Evolutionary conservation across 2,113 vertebrate species (phyloP), one percentile per base, ranked within the genome.

Genomic region (Illadopsis cleaveri): DNA sequence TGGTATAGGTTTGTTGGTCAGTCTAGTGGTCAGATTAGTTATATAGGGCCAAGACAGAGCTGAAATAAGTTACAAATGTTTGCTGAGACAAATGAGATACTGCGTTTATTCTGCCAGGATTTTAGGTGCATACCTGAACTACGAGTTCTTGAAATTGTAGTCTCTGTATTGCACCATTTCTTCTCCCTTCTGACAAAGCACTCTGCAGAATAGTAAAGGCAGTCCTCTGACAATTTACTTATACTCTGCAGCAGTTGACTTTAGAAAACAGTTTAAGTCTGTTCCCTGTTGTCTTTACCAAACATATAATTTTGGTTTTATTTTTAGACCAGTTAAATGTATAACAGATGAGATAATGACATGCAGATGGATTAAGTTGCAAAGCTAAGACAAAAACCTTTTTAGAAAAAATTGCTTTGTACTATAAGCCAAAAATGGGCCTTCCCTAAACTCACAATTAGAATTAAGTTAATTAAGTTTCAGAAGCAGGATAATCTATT

Each of bases 301-400:
- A 96, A 94, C 90, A 94, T 93, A 87, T 82, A 94, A 91, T 96
- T 97, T 96, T 82, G 89, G 0, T 79, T 84, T 96, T 95, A 96
- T 96, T 96, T 97, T 96, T 97, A 95, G 94, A 80, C 27, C 58
- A 66, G 84, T 94, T 95, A 97, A 94, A 97, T 96, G 79, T 80
- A 11, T 88, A 94, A 91, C 95, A 97, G 96, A 96, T 95, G 96
- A 96, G 91, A 94, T 95, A 96, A 97, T 96, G 87, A 93, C 90
- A 93, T 90, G 82, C 94, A 96, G 94, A 97, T 90, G 94, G 93
- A 95, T 95, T 91, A 86, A 95, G 87, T 93, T 95, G 87, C 94
- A 95, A 93, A 88, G 87, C 93, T 88, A 91, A 96, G 91, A 79
- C 90, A 96, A 95, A 97, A 94, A 35, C 42, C 82, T 90, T 91